These are phyloP conservation scores for Capitulum mitella DNA, from an alignment of 2,888 invertebrate species.

Conservation along the genomic window DNA sequence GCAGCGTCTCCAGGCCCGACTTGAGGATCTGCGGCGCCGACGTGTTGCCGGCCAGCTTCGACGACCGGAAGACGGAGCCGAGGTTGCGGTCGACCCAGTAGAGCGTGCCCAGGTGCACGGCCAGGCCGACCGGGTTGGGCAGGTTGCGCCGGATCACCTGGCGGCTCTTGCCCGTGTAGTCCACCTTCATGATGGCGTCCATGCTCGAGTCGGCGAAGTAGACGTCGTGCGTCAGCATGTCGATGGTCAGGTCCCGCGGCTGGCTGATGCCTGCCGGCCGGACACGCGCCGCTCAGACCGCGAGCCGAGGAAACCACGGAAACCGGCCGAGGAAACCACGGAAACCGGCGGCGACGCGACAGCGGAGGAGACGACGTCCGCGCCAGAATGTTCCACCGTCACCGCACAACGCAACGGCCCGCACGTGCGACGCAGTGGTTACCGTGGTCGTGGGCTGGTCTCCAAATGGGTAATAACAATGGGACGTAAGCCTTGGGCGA, in stretches of 20 bases:
- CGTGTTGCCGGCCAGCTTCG: slow-evolving; percentile 59
- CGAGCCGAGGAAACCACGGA: too few species aligned
- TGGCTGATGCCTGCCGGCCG: slow-evolving; percentile 66
- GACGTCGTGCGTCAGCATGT: slow-evolving; percentile 86
- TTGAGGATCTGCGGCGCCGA: slow-evolving; percentile 63
- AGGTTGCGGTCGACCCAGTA: slow-evolving; percentile 94
- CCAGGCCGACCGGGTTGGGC: slow-evolving; percentile 89
- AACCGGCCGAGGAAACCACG: too few species aligned
- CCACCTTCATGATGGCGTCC: slow-evolving; percentile 89
- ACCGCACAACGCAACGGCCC: too few species aligned
- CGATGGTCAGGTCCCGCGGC: slow-evolving; percentile 83
- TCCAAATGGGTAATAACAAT: too few species aligned
- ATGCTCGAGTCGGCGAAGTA: slow-evolving; percentile 95
- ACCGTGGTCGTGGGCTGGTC: too few species aligned
- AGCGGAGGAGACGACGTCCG: too few species aligned
- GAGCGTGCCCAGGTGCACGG: slow-evolving; percentile 71
- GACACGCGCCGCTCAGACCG: too few species aligned
- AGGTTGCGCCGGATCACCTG: slow-evolving; percentile 76
- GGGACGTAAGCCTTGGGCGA: too few species aligned
- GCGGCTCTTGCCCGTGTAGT: slow-evolving; percentile 47
- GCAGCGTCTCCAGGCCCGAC: slow-evolving; percentile 72
- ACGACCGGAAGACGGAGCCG: slow-evolving; percentile 70
- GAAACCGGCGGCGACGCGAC: too few species aligned
- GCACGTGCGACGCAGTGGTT: too few species aligned
- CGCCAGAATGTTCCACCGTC: too few species aligned